Base-by-base conservation (phyloP, 1,140 invertebrate genomes). In the Paracyclopina nana region DNA sequence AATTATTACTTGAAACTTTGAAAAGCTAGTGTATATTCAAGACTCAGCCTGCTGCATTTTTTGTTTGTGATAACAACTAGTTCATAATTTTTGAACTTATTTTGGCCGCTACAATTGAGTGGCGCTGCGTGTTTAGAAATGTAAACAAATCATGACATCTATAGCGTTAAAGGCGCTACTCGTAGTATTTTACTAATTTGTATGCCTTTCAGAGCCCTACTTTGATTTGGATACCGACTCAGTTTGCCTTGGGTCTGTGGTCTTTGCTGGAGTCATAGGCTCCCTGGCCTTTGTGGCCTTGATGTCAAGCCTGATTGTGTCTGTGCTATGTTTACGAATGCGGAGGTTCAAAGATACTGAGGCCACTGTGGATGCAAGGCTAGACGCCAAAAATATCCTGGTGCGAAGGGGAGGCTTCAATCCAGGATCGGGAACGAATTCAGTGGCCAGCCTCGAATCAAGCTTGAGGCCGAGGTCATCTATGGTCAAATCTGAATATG, bases 181-280 rank as follows among this genome's bases (percentile, higher is more conserved):
- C 9, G 14, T 29, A 27, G 6, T 81, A 20, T 79, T 56, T 57
- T 50, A 20, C 26, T 20, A 45, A 20, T 16, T 12, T 24, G 2
- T 4, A 42, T 24, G n/a, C 48, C 11, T 4, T 24, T 42, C 14
- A 48, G n/a, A 16, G 28, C 38, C 26, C n/a, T 44, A 12, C 9
- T 16, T 30, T 9, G 31, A 56, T 14, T 31, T 48, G 45, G 43
- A 38, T 16, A 5, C 22, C 3, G 8, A 44, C 5, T 8, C 22
- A 24, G 12, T 42, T 18, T 24, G 46, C 20, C 25, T 30, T 28
- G 1, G 27, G 26, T 40, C 42, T 42, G 26, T 29, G 27, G 34
- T 49, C 24, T 52, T 53, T 45, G 30, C 14, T 16, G 45, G 20
- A 18, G 6, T 55, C 46, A 11, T 28, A 56, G 58, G 57, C 14